A percentile compares a stretch with the other conserved stretches of the same genome.
These are phyloP conservation scores for Opisthograptis luteolata DNA, from an alignment of 2,888 invertebrate genomes.

Conservation along the genomic window DNA sequence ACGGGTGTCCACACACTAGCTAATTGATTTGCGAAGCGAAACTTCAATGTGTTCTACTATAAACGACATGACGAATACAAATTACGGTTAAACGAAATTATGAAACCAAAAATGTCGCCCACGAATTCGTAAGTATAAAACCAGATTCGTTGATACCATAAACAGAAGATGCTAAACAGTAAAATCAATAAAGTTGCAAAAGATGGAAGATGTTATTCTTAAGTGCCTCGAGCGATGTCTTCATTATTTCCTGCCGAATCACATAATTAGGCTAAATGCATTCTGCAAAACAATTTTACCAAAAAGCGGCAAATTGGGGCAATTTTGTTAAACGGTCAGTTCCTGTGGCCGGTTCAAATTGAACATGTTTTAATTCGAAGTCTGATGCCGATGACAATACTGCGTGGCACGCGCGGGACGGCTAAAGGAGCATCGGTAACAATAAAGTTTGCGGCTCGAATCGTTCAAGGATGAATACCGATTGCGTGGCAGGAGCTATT, in stretches of 20 bases:
- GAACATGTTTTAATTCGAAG: conserved; percentile 45
- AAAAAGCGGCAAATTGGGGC: conserved; percentile 26
- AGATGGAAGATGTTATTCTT: conserved; percentile 6
- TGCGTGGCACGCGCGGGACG: conserved; percentile 49
- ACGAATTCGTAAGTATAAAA: conserved; percentile 49
- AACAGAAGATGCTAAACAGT: conserved; percentile 22
- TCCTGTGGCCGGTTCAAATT: conserved; percentile 45
- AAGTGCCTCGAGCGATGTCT: conserved; percentile 31
- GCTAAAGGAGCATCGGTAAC: conserved; percentile 38
- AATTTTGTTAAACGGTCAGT: conserved; percentile 44
- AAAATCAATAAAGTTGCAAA: not conserved
- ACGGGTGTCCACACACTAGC: conserved; percentile 1
- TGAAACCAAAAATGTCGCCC: conserved; percentile 53
- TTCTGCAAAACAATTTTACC: conserved; percentile 17
- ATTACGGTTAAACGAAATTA: conserved; percentile 55
- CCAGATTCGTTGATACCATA: conserved; percentile 35
- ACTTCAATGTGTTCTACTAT: conserved; percentile 39
- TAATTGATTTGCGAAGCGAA: conserved; percentile 57
- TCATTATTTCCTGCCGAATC: conserved; percentile 30
- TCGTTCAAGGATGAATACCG: conserved; percentile 75
- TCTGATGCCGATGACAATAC: conserved; percentile 27
- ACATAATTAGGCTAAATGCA: conserved; percentile 20
- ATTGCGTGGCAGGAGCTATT: conserved; percentile 69
- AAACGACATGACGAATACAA: conserved; percentile 52
- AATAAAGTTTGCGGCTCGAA: conserved; percentile 62